Percentiles rank a stretch among this genome's conserved stretches.
Evolutionary conservation across 2,797 vertebrate species (phyloP).

Genomic region (Spondyliosoma cantharus): DNA sequence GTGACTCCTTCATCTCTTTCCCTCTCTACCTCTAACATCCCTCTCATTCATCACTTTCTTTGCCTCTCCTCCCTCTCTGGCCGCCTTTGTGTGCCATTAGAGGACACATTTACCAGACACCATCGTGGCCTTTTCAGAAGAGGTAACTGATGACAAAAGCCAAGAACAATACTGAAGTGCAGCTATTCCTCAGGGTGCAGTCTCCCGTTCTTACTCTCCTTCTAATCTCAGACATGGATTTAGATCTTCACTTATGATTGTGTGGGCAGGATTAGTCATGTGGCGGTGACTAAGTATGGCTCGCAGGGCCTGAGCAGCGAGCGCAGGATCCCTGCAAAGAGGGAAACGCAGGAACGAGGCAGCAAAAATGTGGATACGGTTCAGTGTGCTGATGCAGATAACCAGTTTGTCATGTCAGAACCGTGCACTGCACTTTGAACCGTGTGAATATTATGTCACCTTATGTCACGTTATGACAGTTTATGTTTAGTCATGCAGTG

Average conservation of each 20-base stretch:
- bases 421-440: not conserved
- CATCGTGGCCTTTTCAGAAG: slow-evolving; percentile 24
- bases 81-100: not conserved
- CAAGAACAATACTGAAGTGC: slow-evolving; percentile 38
- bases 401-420: slow-evolving; percentile 8
- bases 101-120: slow-evolving; percentile 49
- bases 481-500: not conserved
- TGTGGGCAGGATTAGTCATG: slow-evolving; percentile 77
- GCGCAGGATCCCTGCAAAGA: slow-evolving; percentile 50
- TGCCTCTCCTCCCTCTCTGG: not conserved
- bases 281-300: slow-evolving; percentile 67
- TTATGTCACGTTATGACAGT: not conserved
- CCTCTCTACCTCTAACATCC: slow-evolving; percentile 10
- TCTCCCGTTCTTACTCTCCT: slow-evolving; percentile 53
- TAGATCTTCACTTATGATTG: slow-evolving; percentile 71
- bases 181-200: slow-evolving; percentile 45
- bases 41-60: slow-evolving; percentile 48
- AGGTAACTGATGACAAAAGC: slow-evolving; percentile 47
- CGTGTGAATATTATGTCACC: not conserved
- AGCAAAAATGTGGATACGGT: slow-evolving; percentile 1
- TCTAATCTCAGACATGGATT: slow-evolving; percentile 72
- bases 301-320: slow-evolving; percentile 48
- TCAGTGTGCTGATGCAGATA: slow-evolving; percentile 13
- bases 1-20: slow-evolving; percentile 15
- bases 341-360: slow-evolving; percentile 28